Evolutionary conservation across 2,113 vertebrate genomes (phyloP), one percentile per base, ranked within the genome.

Genomic region (Kobus ellipsiprymnus): DNA sequence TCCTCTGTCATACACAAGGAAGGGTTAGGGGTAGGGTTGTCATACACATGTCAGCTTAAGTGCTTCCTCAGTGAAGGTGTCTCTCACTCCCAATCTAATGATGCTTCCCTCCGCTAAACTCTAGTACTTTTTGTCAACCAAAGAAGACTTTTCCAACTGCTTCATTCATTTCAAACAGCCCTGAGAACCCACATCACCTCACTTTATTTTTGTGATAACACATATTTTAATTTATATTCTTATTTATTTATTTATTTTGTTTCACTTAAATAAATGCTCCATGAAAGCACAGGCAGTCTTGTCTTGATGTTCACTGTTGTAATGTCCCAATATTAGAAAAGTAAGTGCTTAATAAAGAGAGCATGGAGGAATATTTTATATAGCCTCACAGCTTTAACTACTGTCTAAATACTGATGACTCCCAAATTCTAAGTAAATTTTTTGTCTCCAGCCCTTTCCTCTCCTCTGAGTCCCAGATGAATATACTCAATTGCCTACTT

Each of bases 371-470:
- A 21, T 64, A 36, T 54, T 55, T 95, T 44, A 93, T 36, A 13
- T 54, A 50, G 27, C 7, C 6, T 80, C n/a, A 44, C 19, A 77
- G 33, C n/a, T 84, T 78, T 71, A 91, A 84, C 83, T 89, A 46
- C 30, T 17, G 52, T 33, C 74, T 84, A 87, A 80, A 71, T 74
- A 59, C 27, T 84, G 29, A 93, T 8, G 27, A n/a, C 11, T 87
- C n/a, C 50, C 10, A 89, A 93, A 81, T 82, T 95, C 80, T 93
- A 89, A 88, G 44, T 96, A 77, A 85, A 86, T 77, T 67, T 86
- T 93, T 14, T 82, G 46, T 52, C 46, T 74, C 40, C 25, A 92
- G 7, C 17, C 10, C 10, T 88, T 30, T n/a, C 46, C 16, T 88
- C 36, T 81, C 3, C n/a, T 86, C n/a, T 82, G 77, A 93, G 29